These are phyloP conservation scores for Varroa destructor DNA, from an alignment of 1,140 invertebrate species.

Conservation along the genomic window DNA sequence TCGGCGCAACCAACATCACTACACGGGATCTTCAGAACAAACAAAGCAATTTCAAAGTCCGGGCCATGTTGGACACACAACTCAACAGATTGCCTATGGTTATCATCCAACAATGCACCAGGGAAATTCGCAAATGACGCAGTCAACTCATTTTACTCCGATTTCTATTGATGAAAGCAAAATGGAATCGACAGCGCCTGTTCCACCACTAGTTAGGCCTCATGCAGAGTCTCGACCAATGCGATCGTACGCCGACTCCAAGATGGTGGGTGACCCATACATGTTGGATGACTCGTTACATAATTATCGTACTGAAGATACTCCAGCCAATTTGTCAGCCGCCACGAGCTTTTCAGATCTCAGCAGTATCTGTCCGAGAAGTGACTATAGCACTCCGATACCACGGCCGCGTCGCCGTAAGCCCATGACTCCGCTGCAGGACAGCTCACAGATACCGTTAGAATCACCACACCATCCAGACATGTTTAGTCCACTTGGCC, in stretches of 20 bases:
- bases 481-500: too few species aligned
- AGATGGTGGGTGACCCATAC: conserved; percentile 12
- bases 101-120: neutral
- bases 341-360: conserved; percentile 16
- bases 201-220: neutral
- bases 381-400: neutral
- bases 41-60: neutral
- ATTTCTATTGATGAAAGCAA: conserved; percentile 13
- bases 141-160: neutral
- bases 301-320: conserved; percentile 21
- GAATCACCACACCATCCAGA: too few species aligned
- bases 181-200: neutral
- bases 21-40: too few species aligned
- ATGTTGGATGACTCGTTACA: conserved; percentile 1
- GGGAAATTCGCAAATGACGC: neutral
- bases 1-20: neutral
- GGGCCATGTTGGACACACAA: neutral
- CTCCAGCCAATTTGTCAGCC: conserved; percentile 13
- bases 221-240: conserved; percentile 7
- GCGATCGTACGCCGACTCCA: conserved; percentile 12
- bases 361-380: conserved; percentile 23
- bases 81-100: conserved; percentile 3
- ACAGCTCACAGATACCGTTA: too few species aligned
- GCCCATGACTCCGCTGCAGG: neutral
- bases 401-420: conserved; percentile 1